These are phyloP conservation scores for Drosophila nr. fundita DNA, from an alignment of 2,888 invertebrate genomes.

Conservation along the genomic window DNA sequence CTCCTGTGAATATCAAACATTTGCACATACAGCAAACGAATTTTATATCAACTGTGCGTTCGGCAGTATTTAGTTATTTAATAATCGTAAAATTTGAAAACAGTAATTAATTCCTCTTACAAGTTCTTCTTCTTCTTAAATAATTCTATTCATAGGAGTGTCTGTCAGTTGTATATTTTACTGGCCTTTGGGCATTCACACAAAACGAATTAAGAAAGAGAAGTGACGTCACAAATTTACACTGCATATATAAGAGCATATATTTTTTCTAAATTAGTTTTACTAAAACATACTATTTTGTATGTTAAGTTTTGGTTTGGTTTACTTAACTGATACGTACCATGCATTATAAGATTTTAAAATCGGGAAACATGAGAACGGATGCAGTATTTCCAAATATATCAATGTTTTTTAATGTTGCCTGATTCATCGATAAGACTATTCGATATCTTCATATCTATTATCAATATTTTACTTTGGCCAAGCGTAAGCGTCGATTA, in stretches of 20 bases:
- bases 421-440: conserved; percentile 2
- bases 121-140: conserved; percentile 42
- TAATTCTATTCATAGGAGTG: conserved; percentile 56
- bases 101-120: conserved; percentile 51
- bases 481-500: conserved; percentile 30
- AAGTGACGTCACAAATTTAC: conserved; percentile 27
- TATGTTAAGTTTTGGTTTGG: background rate
- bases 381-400: background rate
- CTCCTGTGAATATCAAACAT: conserved; percentile 3
- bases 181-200: conserved; percentile 36
- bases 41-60: conserved; percentile 1
- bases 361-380: background rate
- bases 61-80: conserved; percentile 32
- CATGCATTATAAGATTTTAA: background rate
- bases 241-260: background rate
- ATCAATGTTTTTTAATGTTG: background rate
- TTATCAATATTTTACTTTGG: conserved; percentile 3
- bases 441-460: conserved; percentile 1
- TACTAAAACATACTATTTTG: too few species aligned
- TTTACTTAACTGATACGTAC: background rate
- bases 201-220: conserved; percentile 2
- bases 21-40: conserved; percentile 18
- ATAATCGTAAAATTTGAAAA: conserved; percentile 42
- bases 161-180: conserved; percentile 32
- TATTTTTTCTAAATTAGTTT: too few species aligned